Evolutionary conservation across 1,140 invertebrate genomes (phyloP).

Genomic region (Drosophila micromelanica): DNA sequence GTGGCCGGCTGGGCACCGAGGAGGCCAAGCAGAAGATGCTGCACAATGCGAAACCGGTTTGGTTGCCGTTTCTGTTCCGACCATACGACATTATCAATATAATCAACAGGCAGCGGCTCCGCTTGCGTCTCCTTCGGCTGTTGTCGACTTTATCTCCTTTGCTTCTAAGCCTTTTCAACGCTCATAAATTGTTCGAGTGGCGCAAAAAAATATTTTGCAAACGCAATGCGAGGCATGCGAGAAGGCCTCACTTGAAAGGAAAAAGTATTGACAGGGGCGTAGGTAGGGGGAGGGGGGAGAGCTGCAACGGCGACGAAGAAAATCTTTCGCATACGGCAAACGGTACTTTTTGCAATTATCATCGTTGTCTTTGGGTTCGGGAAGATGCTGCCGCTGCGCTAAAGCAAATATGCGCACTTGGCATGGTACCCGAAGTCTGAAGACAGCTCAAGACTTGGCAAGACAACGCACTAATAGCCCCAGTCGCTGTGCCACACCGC

Average conservation of each 20-base stretch:
- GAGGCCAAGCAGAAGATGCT: slow-evolving; percentile 33
- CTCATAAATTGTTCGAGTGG: slow-evolving; percentile 74
- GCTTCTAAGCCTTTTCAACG: slow-evolving; percentile 78
- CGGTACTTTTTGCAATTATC: slow-evolving; percentile 82
- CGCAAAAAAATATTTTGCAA: slow-evolving; percentile 78
- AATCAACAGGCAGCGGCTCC: slow-evolving; percentile 61
- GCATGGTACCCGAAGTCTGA: slow-evolving; percentile 58
- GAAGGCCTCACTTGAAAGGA: slow-evolving; percentile 32
- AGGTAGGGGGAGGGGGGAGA: not conserved
- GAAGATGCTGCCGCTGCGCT: slow-evolving; percentile 44
- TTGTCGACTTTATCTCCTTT: not conserved
- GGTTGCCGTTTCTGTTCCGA: slow-evolving; percentile 26
- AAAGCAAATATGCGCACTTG: slow-evolving; percentile 80
- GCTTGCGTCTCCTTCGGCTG: not conserved
- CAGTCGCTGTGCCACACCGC: slow-evolving; percentile 1
- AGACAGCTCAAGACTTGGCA: slow-evolving; percentile 49
- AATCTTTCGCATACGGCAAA: slow-evolving; percentile 77
- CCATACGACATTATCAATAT: slow-evolving; percentile 76
- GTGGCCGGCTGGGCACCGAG: not conserved
- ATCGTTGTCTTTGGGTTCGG: slow-evolving; percentile 63
- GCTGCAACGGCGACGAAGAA: slow-evolving; percentile 13
- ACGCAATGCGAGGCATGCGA: slow-evolving; percentile 65
- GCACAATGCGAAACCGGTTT: slow-evolving; percentile 55
- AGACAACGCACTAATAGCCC: slow-evolving; percentile 80
- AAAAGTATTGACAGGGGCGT: slow-evolving; percentile 40